phyloP scores from a whole-genome alignment of 2,797 vertebrate genomes.

The Prunella strophiata region DNA sequence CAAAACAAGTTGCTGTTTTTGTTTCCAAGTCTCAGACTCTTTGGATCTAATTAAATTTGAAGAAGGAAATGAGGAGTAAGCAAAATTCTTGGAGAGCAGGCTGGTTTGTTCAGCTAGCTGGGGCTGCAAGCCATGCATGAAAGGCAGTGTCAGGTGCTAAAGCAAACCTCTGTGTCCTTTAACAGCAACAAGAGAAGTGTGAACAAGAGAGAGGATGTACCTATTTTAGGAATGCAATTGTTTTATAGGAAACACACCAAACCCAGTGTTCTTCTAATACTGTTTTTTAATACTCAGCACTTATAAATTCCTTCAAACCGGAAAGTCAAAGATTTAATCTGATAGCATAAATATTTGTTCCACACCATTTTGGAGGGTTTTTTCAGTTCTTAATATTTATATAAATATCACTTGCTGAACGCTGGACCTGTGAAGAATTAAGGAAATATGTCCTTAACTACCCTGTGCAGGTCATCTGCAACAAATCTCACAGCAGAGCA shows the following conservation, averaged over 20 bases:
- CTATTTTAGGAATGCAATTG: neutral
- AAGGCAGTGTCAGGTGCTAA: constrained; percentile 34
- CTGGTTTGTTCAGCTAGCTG: neutral
- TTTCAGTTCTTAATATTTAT: neutral
- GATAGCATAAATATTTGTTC: neutral
- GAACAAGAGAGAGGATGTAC: neutral
- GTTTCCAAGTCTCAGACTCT: neutral
- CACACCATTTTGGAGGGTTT: neutral
- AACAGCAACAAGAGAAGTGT: neutral
- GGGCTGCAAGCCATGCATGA: neutral
- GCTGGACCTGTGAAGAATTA: neutral
- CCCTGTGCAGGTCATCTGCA: neutral
- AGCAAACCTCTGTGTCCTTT: neutral
- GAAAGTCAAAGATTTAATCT: neutral
- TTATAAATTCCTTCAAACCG: neutral
- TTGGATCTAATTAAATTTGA: constrained; percentile 34
- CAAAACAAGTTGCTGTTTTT: constrained; percentile 6
- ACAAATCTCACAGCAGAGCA: neutral
- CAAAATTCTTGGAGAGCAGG: neutral
- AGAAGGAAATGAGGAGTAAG: constrained; percentile 15
- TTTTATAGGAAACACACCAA: neutral
- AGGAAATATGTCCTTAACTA: neutral
- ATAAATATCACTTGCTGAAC: neutral
- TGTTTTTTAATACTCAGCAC: neutral
- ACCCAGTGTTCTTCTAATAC: neutral